phyloP scores from a whole-genome alignment of 64 coral and sea anemone species.

The Cladopsammia gracilis region DNA sequence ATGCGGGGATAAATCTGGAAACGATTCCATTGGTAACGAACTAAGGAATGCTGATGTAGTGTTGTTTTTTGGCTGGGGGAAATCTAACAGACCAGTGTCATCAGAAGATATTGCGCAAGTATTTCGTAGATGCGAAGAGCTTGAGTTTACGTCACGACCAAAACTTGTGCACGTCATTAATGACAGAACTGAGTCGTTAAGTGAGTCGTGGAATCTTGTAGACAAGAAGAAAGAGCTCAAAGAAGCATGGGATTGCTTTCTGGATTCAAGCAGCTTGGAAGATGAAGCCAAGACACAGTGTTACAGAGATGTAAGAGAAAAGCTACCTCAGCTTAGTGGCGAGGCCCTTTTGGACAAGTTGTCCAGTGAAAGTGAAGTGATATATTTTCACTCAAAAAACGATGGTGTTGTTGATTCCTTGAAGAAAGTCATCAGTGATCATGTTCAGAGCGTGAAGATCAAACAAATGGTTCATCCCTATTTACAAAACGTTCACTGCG shows the following conservation, averaged over 20 bases:
- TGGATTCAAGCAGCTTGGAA: background rate
- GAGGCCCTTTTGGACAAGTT: constrained; percentile 59
- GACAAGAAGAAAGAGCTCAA: constrained; percentile 9
- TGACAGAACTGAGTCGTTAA: background rate
- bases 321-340: constrained; percentile 43
- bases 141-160: constrained; percentile 49
- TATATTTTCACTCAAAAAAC: constrained; percentile 10
- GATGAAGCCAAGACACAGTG: background rate
- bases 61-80: constrained; percentile 38
- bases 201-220: background rate
- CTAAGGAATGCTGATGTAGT: constrained; percentile 55
- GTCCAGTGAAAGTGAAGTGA: constrained; percentile 48
- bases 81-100: constrained; percentile 37
- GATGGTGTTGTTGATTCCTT: background rate
- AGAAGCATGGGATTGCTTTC: background rate
- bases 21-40: constrained; percentile 27
- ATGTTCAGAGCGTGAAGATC: constrained; percentile 1
- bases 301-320: constrained; percentile 37
- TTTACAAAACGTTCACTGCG: background rate
- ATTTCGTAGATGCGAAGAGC: constrained; percentile 37
- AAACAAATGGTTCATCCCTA: constrained; percentile 12
- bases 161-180: constrained; percentile 39
- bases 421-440: background rate
- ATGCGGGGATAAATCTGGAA: constrained; percentile 28
- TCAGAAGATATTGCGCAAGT: constrained; percentile 51